A percentile compares a stretch with the other conserved stretches of the same genome.
These are phyloP conservation scores for Stenolophus ochropezus DNA, from an alignment of 2,888 invertebrate species.

Conservation along the genomic window DNA sequence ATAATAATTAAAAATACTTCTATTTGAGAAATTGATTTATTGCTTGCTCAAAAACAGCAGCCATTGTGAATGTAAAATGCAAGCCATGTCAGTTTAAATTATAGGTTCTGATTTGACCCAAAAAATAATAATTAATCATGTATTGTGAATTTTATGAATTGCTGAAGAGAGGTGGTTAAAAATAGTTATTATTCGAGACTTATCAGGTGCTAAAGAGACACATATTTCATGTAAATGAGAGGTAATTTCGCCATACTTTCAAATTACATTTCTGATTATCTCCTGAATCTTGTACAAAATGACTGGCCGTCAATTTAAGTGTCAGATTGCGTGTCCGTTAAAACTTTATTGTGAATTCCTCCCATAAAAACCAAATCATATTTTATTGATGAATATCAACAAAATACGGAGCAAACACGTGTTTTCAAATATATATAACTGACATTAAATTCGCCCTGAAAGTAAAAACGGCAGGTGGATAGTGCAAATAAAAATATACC, in stretches of 20 bases:
- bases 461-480: not conserved
- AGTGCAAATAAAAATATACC: conserved; percentile 38
- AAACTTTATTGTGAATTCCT: not conserved
- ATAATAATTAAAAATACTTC: no score
- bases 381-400: conserved; percentile 13
- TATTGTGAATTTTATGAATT: not conserved
- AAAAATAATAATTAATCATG: conserved; percentile 10
- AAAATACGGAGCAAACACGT: not conserved
- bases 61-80: not conserved
- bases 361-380: conserved; percentile 4
- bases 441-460: conserved; percentile 12
- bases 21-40: no score
- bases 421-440: not conserved
- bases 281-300: conserved; percentile 31
- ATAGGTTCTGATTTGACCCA: not conserved
- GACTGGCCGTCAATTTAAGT: conserved; percentile 35
- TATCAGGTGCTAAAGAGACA: conserved; percentile 39
- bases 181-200: not conserved
- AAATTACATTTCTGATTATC: conserved; percentile 23
- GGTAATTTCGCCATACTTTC: conserved; percentile 10
- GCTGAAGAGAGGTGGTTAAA: not conserved
- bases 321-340: conserved; percentile 33
- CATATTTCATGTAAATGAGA: conserved; percentile 26
- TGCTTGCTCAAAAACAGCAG: not conserved
- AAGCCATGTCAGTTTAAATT: not conserved